Base-by-base conservation (phyloP, 2,888 invertebrate genomes). In the Melinaea marsaeus region DNA sequence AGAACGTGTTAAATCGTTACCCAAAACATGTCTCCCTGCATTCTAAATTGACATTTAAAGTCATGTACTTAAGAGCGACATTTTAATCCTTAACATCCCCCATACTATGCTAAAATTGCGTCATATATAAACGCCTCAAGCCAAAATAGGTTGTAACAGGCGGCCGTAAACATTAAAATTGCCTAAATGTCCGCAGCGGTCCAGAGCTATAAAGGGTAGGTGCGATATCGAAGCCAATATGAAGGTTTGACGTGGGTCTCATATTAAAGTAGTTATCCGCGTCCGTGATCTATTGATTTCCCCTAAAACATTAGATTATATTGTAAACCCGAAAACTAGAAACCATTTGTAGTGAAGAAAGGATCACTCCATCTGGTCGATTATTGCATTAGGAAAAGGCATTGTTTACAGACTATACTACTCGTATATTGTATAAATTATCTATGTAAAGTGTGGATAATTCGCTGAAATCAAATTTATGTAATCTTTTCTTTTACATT, bases 161-260 rank as follows among this genome's bases (percentile, higher is more conserved):
- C 3, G 7, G 59, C 2, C 9, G 54, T 64, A 66, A 59, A 57
- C 56, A 47, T 42, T 59, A 66, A 60, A 66, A 62, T 66, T 33
- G 61, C 60, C 32, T 60, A 57, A 48, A 11, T 9, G 22, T 22
- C 51, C 42, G 61, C 56, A 65, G 61, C 51, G 57, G 64, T 48
- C 63, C 58, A 63, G 61, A 62, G 67, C 61, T 65, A 62, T 67
- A 65, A 64, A 67, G 65, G 69, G 65, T 65, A 69, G 70, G 69
- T 67, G 70, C 66, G 67, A 68, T 65, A 67, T 61, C 65, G 67
- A 65, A 61, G 58, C 63, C 65, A 64, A 67, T 67, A 67, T 67
- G 58, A 67, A 75, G 71, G 69, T 71, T 73, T 77, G 81, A 83
- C 83, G 78, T 75, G 81, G 82, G 81, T 82, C 78, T 72, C 72